Evolutionary conservation across 2,797 vertebrate genomes (phyloP), one percentile per base, ranked within the genome.

Genomic region (Steatocranus sp.): DNA sequence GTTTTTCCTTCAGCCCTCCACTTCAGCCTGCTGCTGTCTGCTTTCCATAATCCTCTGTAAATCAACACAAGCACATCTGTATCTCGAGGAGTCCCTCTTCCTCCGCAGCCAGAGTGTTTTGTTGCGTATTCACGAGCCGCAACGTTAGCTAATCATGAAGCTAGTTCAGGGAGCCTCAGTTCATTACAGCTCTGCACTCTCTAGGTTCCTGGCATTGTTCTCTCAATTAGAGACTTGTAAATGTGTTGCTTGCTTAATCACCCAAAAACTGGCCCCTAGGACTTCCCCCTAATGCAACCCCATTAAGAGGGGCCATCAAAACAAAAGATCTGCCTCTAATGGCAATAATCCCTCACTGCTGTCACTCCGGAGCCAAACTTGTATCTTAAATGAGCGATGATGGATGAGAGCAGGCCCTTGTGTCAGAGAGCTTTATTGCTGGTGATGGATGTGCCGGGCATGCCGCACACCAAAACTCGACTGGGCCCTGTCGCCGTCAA

Each of bases 231-330:
- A 94, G 89, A 96, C 90, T 94, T 95, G 94, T 96, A 96, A 96
- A 96, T 96, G 94, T 96, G 92, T 94, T 94, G 95, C 94, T 96
- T 96, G 93, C 93, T 96, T 96, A 96, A 96, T 95, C 93, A 95
- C 91, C 93, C 95, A 81, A 91, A 95, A 96, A 95, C 91, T 92
- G 95, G 95, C 94, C 94, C 91, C 86, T 91, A 95, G 92, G 91
- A 96, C 88, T 83, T 82, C 78, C 91, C 80, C 92, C 86, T 96
- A 96, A 96, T 94, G 95, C 92, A 90, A 91, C 92, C 90, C 96
- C 94, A 96, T 96, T 96, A 96, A 95, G 94, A 94, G 92, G 92
- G 92, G 88, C 92, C 93, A 95, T 95, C 95, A 96, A 96, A 93
- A 96, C 95, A 94, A 96, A 95, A 91, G 94, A 95, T 93, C 94